A percentile compares a stretch with the other conserved stretches of the same genome.
Evolutionary conservation across 2,797 vertebrate species (phyloP).

Genomic region (Iguana delicatissima): DNA sequence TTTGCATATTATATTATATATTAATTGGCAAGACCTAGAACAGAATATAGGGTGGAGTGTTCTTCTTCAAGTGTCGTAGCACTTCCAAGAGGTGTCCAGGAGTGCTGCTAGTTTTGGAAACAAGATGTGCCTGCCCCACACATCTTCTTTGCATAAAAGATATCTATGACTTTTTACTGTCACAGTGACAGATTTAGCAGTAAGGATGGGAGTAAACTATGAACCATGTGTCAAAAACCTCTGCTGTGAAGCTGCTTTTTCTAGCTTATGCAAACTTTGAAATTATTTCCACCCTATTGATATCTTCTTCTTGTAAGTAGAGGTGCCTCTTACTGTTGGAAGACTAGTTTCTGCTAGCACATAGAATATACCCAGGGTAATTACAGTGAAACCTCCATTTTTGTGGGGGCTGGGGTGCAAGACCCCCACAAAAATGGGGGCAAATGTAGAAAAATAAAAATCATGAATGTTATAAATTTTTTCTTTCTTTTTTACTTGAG

Average conservation of each 20-base stretch:
- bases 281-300: background rate
- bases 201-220: too few species aligned
- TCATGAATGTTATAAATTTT: too few species aligned
- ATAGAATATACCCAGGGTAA: background rate
- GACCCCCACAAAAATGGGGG: too few species aligned
- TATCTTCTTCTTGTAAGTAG: background rate
- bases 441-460: too few species aligned
- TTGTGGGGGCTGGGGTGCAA: too few species aligned
- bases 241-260: background rate
- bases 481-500: too few species aligned
- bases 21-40: background rate
- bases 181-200: too few species aligned
- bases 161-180: too few species aligned
- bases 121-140: too few species aligned
- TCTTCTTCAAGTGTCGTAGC: background rate
- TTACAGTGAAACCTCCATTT: background rate
- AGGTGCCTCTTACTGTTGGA: background rate
- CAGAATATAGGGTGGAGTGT: background rate
- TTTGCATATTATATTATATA: background rate
- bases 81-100: background rate
- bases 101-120: too few species aligned
- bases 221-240: too few species aligned
- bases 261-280: background rate
- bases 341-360: background rate
- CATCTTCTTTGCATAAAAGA: too few species aligned